These are phyloP conservation scores for Plusia festucae DNA, from an alignment of 2,888 invertebrate genomes.

Conservation along the genomic window DNA sequence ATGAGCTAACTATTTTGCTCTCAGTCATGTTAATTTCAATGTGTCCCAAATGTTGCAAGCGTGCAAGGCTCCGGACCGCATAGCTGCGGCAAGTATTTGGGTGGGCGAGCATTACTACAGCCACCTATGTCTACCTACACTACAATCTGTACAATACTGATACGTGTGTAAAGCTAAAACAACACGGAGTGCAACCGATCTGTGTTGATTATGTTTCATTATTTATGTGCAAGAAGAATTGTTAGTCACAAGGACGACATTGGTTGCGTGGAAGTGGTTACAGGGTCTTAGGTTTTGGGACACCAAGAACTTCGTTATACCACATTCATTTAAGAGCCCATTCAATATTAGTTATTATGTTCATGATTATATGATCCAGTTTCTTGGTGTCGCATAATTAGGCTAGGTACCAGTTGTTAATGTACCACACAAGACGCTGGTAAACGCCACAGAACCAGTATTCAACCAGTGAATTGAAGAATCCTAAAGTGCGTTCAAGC, in stretches of 20 bases:
- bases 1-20: constrained; percentile 67
- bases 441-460: constrained; percentile 77
- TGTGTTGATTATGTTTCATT: constrained; percentile 55
- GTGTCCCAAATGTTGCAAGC: constrained; percentile 75
- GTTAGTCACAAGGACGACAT: constrained; percentile 87
- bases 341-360: constrained; percentile 35
- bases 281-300: constrained; percentile 65
- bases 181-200: constrained; percentile 49
- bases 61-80: constrained; percentile 76
- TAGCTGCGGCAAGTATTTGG: constrained; percentile 68
- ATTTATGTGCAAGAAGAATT: constrained; percentile 79
- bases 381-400: constrained; percentile 60
- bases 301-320: constrained; percentile 52
- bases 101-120: constrained; percentile 66
- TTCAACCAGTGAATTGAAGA: constrained; percentile 78
- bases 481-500: constrained; percentile 72
- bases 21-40: constrained; percentile 77
- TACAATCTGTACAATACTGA: constrained; percentile 50
- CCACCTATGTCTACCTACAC: constrained; percentile 63
- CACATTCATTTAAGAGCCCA: constrained; percentile 38
- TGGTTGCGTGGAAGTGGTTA: constrained; percentile 78
- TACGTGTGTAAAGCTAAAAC: constrained; percentile 40
- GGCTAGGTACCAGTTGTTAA: constrained; percentile 72
- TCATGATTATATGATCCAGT: constrained; percentile 21
- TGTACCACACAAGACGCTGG: constrained; percentile 68